Conservation (phyloP, 2,113 vertebrate species). For the Cinclus cinclus region DNA sequence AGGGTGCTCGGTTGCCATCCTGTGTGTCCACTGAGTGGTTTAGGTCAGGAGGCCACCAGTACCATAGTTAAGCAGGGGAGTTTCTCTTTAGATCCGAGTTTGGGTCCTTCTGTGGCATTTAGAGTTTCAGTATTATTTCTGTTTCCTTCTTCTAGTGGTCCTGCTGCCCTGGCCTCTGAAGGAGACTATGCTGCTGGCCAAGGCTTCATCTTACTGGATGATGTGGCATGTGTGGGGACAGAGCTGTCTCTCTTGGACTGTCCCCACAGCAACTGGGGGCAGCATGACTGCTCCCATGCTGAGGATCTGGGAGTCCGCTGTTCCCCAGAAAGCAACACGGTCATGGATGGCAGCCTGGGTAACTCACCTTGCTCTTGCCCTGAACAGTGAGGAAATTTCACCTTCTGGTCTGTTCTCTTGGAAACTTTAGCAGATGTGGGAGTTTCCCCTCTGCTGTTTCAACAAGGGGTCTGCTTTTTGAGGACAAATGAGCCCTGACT, state of each 20-base stretch:
- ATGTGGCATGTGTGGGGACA: conserved; percentile 84
- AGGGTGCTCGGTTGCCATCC: neutral
- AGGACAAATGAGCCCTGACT: neutral
- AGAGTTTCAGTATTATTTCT: neutral
- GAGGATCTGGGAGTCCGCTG: conserved; percentile 90
- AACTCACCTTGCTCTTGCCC: neutral
- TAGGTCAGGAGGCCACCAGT: neutral
- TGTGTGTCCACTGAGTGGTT: neutral
- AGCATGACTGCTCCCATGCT: conserved; percentile 91
- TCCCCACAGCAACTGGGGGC: conserved; percentile 86
- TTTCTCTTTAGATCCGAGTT: neutral
- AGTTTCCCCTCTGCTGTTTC: neutral
- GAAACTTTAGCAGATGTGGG: neutral
- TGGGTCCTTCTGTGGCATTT: neutral
- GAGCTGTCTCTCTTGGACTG: conserved; percentile 86
- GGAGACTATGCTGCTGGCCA: conserved; percentile 80
- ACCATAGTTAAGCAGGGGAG: neutral
- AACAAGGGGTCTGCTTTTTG: neutral
- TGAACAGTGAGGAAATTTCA: neutral
- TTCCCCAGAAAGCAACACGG: conserved; percentile 50
- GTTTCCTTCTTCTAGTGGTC: conserved; percentile 51
- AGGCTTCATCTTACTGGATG: conserved; percentile 87
- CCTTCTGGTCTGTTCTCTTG: neutral
- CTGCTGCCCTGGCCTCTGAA: conserved; percentile 58
- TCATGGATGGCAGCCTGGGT: conserved; percentile 45